Percentiles rank a stretch among this genome's conserved stretches.
phyloP scores from a whole-genome alignment of 2,888 invertebrate genomes.

The Agrochola macilenta region DNA sequence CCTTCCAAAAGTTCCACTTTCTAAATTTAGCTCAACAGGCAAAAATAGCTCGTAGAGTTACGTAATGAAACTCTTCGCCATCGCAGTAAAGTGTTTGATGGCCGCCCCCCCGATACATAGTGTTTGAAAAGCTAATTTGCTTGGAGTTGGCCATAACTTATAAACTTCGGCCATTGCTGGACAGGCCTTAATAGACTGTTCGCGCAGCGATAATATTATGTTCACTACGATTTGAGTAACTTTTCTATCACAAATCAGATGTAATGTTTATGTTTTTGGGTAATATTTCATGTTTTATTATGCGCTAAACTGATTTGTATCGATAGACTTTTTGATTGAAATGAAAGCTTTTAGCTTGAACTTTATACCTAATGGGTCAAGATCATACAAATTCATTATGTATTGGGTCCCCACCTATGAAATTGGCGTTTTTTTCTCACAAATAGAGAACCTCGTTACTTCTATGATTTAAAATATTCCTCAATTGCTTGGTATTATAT shows the following conservation, averaged over 20 bases:
- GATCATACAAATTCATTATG: neutral
- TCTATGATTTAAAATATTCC: too few species aligned
- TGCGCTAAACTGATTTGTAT: constrained; percentile 32
- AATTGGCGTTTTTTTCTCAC: too few species aligned
- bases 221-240: constrained; percentile 51
- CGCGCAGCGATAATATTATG: constrained; percentile 35
- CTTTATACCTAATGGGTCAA: too few species aligned
- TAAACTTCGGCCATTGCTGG: constrained; percentile 52
- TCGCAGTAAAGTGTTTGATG: constrained; percentile 31
- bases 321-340: neutral
- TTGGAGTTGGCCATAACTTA: constrained; percentile 52
- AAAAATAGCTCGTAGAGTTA: constrained; percentile 35
- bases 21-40: constrained; percentile 18
- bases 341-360: neutral
- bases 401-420: too few species aligned
- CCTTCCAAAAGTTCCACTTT: constrained; percentile 11
- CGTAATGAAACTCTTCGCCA: constrained; percentile 28
- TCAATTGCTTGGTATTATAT: too few species aligned
- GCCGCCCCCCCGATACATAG: constrained; percentile 23
- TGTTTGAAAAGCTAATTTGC: constrained; percentile 59
- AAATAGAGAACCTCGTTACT: too few species aligned
- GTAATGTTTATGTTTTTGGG: constrained; percentile 59
- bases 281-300: constrained; percentile 47
- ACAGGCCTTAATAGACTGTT: constrained; percentile 53
- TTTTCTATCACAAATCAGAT: constrained; percentile 58